Evolutionary conservation across 2,797 vertebrate species (phyloP).

Genomic region (Neopelma chrysocephalum): DNA sequence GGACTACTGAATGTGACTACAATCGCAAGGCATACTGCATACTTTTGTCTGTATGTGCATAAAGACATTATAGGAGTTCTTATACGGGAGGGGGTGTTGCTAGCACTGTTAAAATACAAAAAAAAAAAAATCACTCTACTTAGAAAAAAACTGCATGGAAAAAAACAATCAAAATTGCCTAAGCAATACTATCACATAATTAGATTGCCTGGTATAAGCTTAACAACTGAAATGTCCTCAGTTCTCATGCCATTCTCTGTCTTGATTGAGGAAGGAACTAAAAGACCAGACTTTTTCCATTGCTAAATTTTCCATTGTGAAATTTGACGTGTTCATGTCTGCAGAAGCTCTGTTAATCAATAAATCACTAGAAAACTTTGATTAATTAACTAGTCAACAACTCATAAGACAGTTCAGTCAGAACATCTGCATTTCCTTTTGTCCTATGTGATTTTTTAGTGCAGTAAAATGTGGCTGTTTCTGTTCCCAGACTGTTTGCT

Average conservation of each 20-base stretch:
- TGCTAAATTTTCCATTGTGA: conserved; percentile 70
- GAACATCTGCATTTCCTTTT: conserved; percentile 65
- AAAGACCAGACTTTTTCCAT: conserved; percentile 64
- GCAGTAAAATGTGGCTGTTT: conserved; percentile 9
- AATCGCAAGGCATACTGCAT: neutral
- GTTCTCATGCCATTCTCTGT: conserved; percentile 38
- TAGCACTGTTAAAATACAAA: neutral
- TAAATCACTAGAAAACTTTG: conserved; percentile 58
- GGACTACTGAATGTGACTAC: neutral
- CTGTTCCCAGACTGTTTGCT: conserved; percentile 52
- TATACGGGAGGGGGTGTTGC: neutral
- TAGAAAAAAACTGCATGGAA: conserved; percentile 11
- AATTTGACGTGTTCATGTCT: conserved; percentile 52
- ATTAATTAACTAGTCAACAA: conserved; percentile 67
- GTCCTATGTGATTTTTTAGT: conserved; percentile 39
- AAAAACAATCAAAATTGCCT: conserved; percentile 29
- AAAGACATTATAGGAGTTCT: neutral
- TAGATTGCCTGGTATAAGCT: conserved; percentile 18
- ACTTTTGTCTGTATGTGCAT: neutral
- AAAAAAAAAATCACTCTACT: neutral
- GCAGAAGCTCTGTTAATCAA: conserved; percentile 52
- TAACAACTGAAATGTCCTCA: conserved; percentile 19
- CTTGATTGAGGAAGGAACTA: conserved; percentile 45
- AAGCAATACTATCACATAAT: conserved; percentile 37
- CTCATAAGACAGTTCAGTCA: conserved; percentile 52